Evolutionary conservation across 1,140 invertebrate species (phyloP).

Genomic region (Palaemon carinicauda): DNA sequence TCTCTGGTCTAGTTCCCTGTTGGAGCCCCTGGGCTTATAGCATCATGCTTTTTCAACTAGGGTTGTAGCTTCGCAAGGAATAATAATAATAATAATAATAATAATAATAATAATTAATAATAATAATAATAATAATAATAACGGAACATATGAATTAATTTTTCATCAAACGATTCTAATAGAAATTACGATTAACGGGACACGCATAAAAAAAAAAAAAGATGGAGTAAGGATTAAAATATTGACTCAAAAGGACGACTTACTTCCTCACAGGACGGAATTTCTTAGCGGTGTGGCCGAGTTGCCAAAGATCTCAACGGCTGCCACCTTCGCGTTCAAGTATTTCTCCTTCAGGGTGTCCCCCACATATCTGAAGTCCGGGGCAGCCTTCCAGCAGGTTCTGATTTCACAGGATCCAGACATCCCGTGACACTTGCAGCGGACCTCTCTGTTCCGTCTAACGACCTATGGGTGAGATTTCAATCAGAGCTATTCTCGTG

Average conservation of each 20-base stretch:
- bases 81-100: no score
- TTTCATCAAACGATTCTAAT: no score
- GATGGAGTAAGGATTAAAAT: neutral
- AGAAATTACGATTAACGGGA: constrained; percentile 43
- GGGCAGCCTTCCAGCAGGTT: constrained; percentile 71
- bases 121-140: no score
- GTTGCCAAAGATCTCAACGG: constrained; percentile 32
- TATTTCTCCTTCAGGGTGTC: constrained; percentile 71
- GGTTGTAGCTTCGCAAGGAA: no score
- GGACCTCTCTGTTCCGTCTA: constrained; percentile 66
- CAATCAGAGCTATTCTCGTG: neutral
- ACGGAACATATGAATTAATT: no score
- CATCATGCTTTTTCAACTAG: no score
- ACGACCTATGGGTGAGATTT: constrained; percentile 58
- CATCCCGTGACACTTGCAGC: constrained; percentile 75
- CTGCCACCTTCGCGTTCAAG: constrained; percentile 60
- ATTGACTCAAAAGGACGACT: neutral
- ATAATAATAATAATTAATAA: no score
- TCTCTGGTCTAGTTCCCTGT: no score
- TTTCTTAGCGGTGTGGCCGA: constrained; percentile 34
- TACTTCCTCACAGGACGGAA: constrained; percentile 40
- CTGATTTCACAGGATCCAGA: constrained; percentile 67
- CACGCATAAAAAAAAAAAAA: neutral
- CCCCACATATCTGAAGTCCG: constrained; percentile 70
- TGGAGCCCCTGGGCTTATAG: no score